Percentiles rank a stretch among this genome's conserved stretches.
phyloP scores from a whole-genome alignment of 1,140 invertebrate species.

The Bathynomus jamesi region DNA sequence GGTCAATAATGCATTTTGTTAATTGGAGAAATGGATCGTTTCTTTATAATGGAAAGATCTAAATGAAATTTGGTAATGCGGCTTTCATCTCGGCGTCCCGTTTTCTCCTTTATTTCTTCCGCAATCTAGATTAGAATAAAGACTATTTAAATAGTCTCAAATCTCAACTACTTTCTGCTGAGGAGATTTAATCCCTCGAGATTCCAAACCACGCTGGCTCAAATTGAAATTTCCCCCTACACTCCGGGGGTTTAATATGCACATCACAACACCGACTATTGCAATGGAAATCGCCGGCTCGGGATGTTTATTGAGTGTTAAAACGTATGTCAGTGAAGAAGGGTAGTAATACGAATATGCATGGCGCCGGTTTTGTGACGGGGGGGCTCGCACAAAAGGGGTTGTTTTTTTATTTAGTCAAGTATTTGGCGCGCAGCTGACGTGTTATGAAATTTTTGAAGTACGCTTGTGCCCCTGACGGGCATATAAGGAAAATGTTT shows the following conservation, averaged over 20 bases:
- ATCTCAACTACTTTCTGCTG: neutral
- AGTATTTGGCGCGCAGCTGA: too few relatives aligned
- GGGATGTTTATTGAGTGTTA: neutral
- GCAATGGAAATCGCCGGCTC: neutral
- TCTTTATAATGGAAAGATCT: too few relatives aligned
- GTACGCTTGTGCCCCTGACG: too few relatives aligned
- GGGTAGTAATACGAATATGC: too few relatives aligned
- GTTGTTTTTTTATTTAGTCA: too few relatives aligned
- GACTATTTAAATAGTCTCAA: neutral
- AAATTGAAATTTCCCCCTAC: neutral
- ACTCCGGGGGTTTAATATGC: neutral
- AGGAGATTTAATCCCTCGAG: neutral
- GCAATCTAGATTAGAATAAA: neutral
- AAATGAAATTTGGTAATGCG: neutral
- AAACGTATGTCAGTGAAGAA: too few relatives aligned
- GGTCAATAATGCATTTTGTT: too few relatives aligned
- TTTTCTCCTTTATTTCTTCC: neutral
- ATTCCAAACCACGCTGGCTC: neutral
- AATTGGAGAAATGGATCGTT: too few relatives aligned
- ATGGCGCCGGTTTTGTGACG: too few relatives aligned
- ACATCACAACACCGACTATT: neutral
- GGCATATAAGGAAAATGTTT: neutral
- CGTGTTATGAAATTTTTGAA: too few relatives aligned
- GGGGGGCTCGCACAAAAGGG: too few relatives aligned
- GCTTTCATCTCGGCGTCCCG: neutral